Percentiles rank a stretch among this genome's conserved stretches.
Conservation (phyloP, 1,140 invertebrate species). For the Leucophenga varia region DNA sequence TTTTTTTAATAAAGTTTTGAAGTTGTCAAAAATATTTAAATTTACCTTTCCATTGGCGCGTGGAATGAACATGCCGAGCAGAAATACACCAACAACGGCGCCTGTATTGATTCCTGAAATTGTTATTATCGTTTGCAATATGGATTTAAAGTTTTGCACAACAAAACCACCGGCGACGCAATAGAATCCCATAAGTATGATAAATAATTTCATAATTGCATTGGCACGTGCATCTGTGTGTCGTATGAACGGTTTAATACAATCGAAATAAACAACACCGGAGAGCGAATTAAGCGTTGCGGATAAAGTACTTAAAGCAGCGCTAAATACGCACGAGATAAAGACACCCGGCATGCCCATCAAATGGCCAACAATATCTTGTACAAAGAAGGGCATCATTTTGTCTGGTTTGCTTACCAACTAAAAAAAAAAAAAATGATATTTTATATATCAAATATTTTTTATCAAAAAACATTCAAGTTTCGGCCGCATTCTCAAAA, state of each 20-base stretch:
- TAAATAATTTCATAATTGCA: constrained; percentile 64
- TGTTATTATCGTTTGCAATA: constrained; percentile 65
- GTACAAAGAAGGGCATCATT: constrained; percentile 65
- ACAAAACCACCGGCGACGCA: constrained; percentile 65
- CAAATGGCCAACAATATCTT: constrained; percentile 62
- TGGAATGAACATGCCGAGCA: constrained; percentile 72
- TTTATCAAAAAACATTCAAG: too few relatives aligned
- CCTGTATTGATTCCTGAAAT: constrained; percentile 66
- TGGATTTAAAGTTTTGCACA: constrained; percentile 64
- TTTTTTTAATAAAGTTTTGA: not conserved
- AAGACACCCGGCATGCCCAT: constrained; percentile 68
- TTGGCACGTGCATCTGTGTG: constrained; percentile 62
- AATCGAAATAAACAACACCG: constrained; percentile 74
- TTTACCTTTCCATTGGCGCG: constrained; percentile 64
- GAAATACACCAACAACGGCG: constrained; percentile 71
- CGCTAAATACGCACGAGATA: constrained; percentile 69
- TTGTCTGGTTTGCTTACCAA: constrained; percentile 59
- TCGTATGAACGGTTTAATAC: constrained; percentile 63
- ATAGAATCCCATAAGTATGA: constrained; percentile 61
- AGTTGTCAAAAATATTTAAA: not conserved
- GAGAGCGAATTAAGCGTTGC: constrained; percentile 74
- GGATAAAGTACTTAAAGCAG: constrained; percentile 71
- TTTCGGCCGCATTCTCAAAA: not conserved
- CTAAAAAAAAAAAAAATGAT: constrained; percentile 26
- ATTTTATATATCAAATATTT: constrained; percentile 1